These are phyloP conservation scores for Tenebrio molitor DNA, from an alignment of 1,140 invertebrate genomes.

Conservation along the genomic window DNA sequence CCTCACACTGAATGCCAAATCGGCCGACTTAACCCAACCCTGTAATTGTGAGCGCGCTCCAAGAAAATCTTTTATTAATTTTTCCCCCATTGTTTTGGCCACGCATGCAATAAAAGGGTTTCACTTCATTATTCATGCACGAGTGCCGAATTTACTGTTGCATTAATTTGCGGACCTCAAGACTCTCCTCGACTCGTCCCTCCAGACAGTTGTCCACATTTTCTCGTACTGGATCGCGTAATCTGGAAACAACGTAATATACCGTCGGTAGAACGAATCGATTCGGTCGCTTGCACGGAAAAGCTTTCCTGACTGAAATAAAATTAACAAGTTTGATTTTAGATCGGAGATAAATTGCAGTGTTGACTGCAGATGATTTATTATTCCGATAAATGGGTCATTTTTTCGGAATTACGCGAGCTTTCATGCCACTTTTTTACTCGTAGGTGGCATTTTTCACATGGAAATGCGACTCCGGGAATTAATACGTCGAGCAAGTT, in stretches of 20 bases:
- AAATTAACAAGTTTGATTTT: slow-evolving; percentile 55
- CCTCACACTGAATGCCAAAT: slow-evolving; percentile 29
- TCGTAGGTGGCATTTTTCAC: slow-evolving; percentile 9
- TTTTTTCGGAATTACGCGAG: slow-evolving; percentile 38
- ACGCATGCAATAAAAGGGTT: slow-evolving; percentile 29
- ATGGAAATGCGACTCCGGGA: slow-evolving; percentile 4
- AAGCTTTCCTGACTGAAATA: slow-evolving; percentile 49
- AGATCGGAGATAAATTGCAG: slow-evolving; percentile 53
- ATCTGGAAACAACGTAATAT: slow-evolving; percentile 31
- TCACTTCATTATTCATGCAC: slow-evolving; percentile 21
- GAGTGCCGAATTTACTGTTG: slow-evolving; percentile 3
- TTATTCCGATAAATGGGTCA: slow-evolving; percentile 48
- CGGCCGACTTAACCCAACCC: slow-evolving; percentile 25
- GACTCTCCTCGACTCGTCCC: too few species aligned
- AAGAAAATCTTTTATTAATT: slow-evolving; percentile 41
- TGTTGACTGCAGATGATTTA: slow-evolving; percentile 54
- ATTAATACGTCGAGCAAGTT: neutral
- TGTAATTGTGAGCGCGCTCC: slow-evolving; percentile 12
- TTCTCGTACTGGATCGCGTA: too few species aligned
- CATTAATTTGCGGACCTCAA: slow-evolving; percentile 28
- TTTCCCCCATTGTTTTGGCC: slow-evolving; percentile 19
- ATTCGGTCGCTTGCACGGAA: slow-evolving; percentile 51
- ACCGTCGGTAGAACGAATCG: slow-evolving; percentile 50
- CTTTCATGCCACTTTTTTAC: slow-evolving; percentile 22
- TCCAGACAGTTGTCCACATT: too few species aligned